A percentile compares a stretch with the other conserved stretches of the same genome.
Conservation (phyloP, 2,797 vertebrate genomes). For the Anomalospiza imberbis region DNA sequence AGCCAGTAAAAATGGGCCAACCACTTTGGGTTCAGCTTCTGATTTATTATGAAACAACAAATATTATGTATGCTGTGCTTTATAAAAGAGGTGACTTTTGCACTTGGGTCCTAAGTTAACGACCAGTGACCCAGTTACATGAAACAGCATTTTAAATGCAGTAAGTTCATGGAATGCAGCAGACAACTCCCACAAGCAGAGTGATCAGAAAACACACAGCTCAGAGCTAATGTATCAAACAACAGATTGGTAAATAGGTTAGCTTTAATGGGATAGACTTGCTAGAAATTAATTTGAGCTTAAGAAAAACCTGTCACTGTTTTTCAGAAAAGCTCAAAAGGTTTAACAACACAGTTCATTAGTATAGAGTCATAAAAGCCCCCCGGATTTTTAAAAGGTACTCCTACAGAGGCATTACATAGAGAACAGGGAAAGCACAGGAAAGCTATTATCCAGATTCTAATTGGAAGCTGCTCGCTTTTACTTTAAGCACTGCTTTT, state of each 20-base stretch:
- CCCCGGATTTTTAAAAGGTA: neutral
- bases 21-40: neutral
- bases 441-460: neutral
- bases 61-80: neutral
- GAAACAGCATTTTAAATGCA: conserved; percentile 30
- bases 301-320: conserved; percentile 15
- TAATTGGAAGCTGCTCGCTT: neutral
- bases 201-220: conserved; percentile 10
- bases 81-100: neutral
- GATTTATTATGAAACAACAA: neutral
- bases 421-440: neutral
- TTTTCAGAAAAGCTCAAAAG: conserved; percentile 17
- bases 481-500: neutral
- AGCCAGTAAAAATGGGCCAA: neutral
- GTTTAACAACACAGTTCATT: conserved; percentile 6
- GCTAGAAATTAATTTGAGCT: conserved; percentile 15
- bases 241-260: conserved; percentile 55
- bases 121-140: conserved; percentile 26
- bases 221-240: conserved; percentile 26
- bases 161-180: neutral
- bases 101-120: conserved; percentile 17
- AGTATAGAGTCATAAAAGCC: neutral
- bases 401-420: neutral
- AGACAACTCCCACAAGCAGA: conserved; percentile 24
- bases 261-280: conserved; percentile 32